These are phyloP conservation scores for Drosophila mayri DNA, from an alignment of 1,140 invertebrate genomes.

Conservation along the genomic window DNA sequence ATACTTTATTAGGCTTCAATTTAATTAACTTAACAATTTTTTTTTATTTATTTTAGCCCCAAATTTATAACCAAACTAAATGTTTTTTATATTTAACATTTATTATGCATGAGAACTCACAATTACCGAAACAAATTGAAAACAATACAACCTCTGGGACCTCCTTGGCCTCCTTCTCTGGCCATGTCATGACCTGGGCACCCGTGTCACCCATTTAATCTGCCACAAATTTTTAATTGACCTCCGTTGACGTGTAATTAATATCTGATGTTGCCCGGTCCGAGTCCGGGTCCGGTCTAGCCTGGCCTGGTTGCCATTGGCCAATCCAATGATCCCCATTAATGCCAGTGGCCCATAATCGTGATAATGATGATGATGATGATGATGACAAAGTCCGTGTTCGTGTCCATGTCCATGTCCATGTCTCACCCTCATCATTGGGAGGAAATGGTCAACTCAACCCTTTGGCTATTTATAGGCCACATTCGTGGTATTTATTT, in stretches of 20 bases:
- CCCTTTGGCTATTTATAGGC: conserved; percentile 36
- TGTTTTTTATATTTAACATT: background rate
- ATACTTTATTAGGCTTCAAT: too few species aligned
- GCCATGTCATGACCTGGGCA: conserved; percentile 14
- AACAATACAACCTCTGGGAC: conserved; percentile 1
- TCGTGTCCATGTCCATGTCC: conserved; percentile 3
- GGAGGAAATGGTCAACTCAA: background rate
- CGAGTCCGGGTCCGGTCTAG: background rate
- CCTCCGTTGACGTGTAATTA: conserved; percentile 56
- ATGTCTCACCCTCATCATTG: conserved; percentile 10
- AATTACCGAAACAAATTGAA: conserved; percentile 36
- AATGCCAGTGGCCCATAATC: conserved; percentile 33
- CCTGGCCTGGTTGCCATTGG: conserved; percentile 5
- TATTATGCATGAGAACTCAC: background rate
- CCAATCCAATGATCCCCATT: conserved; percentile 40
- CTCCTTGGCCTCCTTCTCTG: background rate
- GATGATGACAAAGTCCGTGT: background rate
- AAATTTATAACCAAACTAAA: background rate
- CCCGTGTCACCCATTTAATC: conserved; percentile 50
- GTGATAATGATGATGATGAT: background rate
- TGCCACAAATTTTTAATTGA: conserved; percentile 56
- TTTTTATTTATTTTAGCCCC: background rate
- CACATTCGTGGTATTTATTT: conserved; percentile 45
- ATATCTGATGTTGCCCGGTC: conserved; percentile 38
- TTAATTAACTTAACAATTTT: too few species aligned